Base-by-base conservation (phyloP, 2,888 invertebrate genomes). In the Trissonchulus sp. region DNA sequence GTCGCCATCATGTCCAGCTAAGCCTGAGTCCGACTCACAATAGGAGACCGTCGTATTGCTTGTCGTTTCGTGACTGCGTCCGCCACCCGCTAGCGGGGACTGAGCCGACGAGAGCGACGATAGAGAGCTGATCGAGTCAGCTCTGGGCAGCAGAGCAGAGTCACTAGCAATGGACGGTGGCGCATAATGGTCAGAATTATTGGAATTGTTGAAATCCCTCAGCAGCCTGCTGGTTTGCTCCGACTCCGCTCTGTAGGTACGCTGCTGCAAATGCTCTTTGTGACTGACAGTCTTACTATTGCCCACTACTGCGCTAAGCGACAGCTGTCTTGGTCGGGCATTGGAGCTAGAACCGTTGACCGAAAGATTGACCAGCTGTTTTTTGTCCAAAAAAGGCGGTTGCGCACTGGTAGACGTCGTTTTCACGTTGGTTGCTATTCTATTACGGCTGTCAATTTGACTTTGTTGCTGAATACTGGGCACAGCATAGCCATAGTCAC, bases 401-500 rank as follows among this genome's bases (percentile, higher is more conserved):
- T 23, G 8, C 48, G 48, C 48, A 48, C 23, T 48, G 8, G 48
- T 48, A 8, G 8, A 23, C 23, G 8, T 23, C 48, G 48, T 48
- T 48, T 23, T 8, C n/a, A n/a, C n/a, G n/a, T n/a, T n/a, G n/a
- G n/a, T n/a, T n/a, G n/a, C n/a, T n/a, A n/a, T n/a, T n/a, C n/a
- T n/a, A n/a, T n/a, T n/a, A n/a, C n/a, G n/a, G n/a, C n/a, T n/a
- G n/a, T n/a, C n/a, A n/a, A n/a, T n/a, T n/a, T n/a, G n/a, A n/a
- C n/a, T n/a, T n/a, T n/a, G n/a, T n/a, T n/a, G n/a, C 23, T 23
- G 8, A 23, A 48, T 48, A 81, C 81, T 48, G 18, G 75, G 74
- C 28, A 71, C 75, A 23, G 74, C 69, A 30, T 68, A 72, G 36
- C 37, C 75, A 71, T 60, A 63, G 33, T 73, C 73, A 36, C 38